These are phyloP conservation scores for Digitonthophagus gazella DNA, from an alignment of 2,888 invertebrate genomes.

Conservation along the genomic window DNA sequence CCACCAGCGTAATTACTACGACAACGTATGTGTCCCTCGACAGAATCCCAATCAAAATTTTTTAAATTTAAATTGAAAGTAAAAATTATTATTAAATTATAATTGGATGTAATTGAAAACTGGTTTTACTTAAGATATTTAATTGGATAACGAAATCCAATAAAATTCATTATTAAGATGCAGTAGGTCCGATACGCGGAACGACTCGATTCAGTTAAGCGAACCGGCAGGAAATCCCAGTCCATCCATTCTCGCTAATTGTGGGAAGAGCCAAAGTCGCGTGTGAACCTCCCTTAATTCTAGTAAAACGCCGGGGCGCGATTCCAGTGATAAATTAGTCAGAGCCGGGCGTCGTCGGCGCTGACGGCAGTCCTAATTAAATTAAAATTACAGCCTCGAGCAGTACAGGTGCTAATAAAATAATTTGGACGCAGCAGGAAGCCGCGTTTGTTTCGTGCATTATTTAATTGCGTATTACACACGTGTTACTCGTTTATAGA, in stretches of 20 bases:
- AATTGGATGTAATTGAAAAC: neutral
- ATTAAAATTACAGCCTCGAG: slow-evolving; percentile 8
- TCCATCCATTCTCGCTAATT: neutral
- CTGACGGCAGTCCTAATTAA: slow-evolving; percentile 1
- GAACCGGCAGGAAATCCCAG: neutral
- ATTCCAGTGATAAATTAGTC: neutral
- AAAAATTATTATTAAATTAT: neutral
- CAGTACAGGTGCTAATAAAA: neutral
- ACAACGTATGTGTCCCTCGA: no score
- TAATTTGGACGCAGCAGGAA: neutral
- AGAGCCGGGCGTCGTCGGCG: neutral
- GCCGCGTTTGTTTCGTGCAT: neutral
- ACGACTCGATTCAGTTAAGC: neutral
- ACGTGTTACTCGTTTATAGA: no score
- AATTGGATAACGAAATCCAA: neutral
- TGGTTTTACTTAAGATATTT: neutral
- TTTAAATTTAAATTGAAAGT: neutral
- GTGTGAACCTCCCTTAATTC: neutral
- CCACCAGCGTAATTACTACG: slow-evolving; percentile 13
- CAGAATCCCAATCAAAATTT: slow-evolving; percentile 13
- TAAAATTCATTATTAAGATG: neutral
- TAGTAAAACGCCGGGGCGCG: neutral
- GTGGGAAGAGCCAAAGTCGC: neutral
- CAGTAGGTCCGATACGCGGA: neutral
- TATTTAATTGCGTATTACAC: no score